Evolutionary conservation across 2,797 vertebrate species (phyloP).

Genomic region (Sebastes trivittatus): DNA sequence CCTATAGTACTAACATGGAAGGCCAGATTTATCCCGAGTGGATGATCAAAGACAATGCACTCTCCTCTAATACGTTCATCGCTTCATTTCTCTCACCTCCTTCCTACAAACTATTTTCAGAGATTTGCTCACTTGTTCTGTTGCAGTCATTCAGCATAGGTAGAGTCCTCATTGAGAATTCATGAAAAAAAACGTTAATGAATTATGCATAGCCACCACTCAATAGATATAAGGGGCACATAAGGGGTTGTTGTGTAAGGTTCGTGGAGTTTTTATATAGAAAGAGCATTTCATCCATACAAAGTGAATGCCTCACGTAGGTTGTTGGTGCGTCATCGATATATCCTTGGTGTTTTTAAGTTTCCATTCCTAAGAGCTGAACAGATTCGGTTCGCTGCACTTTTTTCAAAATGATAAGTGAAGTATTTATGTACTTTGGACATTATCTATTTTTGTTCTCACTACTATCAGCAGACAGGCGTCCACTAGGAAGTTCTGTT

Average conservation of each 20-base stretch:
- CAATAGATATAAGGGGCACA: constrained; percentile 34
- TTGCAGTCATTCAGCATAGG: constrained; percentile 40
- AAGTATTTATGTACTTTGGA: neutral
- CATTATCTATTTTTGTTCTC: too few species aligned
- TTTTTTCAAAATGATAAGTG: neutral
- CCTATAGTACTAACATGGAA: neutral
- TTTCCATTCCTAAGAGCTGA: neutral
- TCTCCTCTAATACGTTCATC: constrained; percentile 26
- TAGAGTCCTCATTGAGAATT: constrained; percentile 51
- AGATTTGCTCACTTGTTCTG: constrained; percentile 19
- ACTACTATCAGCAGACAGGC: neutral
- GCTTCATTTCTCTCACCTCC: neutral
- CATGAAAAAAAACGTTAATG: constrained; percentile 50
- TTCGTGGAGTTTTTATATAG: neutral
- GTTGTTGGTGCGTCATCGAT: neutral
- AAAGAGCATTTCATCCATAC: neutral
- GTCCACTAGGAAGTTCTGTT: neutral
- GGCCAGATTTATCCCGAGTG: neutral
- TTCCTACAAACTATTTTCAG: constrained; percentile 30
- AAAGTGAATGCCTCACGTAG: neutral
- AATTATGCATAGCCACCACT: constrained; percentile 68
- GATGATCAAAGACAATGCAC: neutral
- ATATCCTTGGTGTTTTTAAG: neutral
- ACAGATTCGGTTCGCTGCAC: neutral
- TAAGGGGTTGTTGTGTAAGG: constrained; percentile 30